phyloP scores from a whole-genome alignment of 1,140 invertebrate genomes.

The Pogonognathellus flavescens region DNA sequence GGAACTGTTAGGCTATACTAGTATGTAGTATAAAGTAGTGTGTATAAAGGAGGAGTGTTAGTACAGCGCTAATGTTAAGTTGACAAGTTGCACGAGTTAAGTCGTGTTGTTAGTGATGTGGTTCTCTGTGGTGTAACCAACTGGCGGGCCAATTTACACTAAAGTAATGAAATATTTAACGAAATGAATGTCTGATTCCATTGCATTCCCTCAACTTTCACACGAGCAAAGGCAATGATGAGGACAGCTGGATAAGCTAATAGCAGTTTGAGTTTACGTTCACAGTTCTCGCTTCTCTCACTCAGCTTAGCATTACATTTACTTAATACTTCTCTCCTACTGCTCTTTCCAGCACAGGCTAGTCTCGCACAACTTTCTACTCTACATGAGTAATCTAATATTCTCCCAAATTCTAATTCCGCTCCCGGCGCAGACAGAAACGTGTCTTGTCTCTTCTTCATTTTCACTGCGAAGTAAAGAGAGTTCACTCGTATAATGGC shows the following conservation, averaged over 20 bases:
- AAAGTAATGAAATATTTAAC: constrained; percentile 47
- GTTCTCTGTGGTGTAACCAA: constrained; percentile 40
- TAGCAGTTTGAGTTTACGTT: background rate
- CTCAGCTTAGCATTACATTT: background rate
- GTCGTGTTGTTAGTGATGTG: constrained; percentile 48
- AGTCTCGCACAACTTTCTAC: background rate
- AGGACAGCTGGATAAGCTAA: constrained; percentile 42
- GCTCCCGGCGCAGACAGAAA: background rate
- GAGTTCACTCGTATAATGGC: background rate
- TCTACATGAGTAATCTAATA: constrained; percentile 31
- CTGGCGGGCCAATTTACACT: constrained; percentile 45
- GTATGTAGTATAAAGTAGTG: no score
- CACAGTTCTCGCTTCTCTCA: no score
- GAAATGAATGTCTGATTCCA: constrained; percentile 47
- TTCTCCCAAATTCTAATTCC: constrained; percentile 38
- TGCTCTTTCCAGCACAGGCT: background rate
- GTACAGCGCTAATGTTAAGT: constrained; percentile 20
- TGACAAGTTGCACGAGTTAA: constrained; percentile 48
- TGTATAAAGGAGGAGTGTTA: background rate
- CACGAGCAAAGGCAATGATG: constrained; percentile 40
- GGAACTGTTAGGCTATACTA: background rate
- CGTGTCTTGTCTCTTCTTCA: constrained; percentile 25
- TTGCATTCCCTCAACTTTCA: constrained; percentile 42
- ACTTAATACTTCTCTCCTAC: background rate
- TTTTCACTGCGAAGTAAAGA: background rate